Evolutionary conservation across 2,888 invertebrate species (phyloP).

Genomic region (Chrysodeixis includens): DNA sequence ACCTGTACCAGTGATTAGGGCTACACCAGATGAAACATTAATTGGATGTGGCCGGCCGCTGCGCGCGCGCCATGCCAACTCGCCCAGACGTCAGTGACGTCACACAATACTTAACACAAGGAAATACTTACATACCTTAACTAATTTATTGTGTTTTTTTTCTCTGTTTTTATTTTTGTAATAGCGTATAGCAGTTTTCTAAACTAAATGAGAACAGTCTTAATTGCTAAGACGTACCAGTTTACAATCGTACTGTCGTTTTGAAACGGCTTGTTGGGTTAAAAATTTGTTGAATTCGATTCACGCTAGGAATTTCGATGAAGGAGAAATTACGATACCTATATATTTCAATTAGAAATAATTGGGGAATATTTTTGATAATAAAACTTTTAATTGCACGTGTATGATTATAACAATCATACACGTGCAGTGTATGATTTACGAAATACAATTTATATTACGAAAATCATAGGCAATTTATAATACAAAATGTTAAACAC

Average conservation of each 20-base stretch:
- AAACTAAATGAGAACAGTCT: slow-evolving; percentile 8
- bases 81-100: slow-evolving; percentile 39
- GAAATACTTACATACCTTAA: slow-evolving; percentile 40
- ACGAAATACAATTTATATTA: no score
- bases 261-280: neutral
- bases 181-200: slow-evolving; percentile 10
- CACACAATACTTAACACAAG: slow-evolving; percentile 35
- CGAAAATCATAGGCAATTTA: no score
- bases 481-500: no score
- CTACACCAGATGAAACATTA: slow-evolving; percentile 67
- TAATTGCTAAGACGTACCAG: neutral
- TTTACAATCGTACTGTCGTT: neutral
- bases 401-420: no score
- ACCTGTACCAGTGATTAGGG: slow-evolving; percentile 71
- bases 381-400: no score
- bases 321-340: neutral
- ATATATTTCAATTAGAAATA: neutral
- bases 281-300: neutral
- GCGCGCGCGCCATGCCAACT: slow-evolving; percentile 58
- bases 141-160: slow-evolving; percentile 16
- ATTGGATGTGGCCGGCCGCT: slow-evolving; percentile 65
- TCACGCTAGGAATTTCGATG: neutral
- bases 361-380: neutral
- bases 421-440: no score
- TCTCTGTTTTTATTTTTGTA: slow-evolving; percentile 9